Conservation (phyloP, 2,888 invertebrate species). For the Clepsis dumicolana region DNA sequence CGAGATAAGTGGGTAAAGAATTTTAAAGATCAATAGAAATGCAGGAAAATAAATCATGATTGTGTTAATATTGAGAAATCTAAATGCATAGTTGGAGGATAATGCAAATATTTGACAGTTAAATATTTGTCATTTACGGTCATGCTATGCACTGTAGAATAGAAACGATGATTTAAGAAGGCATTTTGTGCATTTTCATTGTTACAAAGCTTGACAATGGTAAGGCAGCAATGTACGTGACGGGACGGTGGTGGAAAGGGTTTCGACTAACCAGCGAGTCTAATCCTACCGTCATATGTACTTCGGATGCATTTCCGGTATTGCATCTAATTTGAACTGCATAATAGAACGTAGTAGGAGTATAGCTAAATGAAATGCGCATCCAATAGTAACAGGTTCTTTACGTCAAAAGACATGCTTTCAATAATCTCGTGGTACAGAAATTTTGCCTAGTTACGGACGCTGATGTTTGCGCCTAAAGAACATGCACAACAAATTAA, state of each 20-base stretch:
- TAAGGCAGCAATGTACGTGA: conserved; percentile 10
- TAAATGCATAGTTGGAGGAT: neutral
- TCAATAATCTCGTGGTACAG: conserved; percentile 59
- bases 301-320: neutral
- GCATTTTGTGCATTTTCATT: neutral
- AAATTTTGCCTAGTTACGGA: conserved; percentile 34
- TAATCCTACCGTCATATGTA: conserved; percentile 8
- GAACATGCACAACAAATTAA: conserved; percentile 65
- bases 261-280: conserved; percentile 14
- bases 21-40: neutral
- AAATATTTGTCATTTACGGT: conserved; percentile 20
- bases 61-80: neutral
- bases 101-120: conserved; percentile 8
- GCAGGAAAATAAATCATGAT: conserved; percentile 8
- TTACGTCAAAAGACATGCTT: conserved; percentile 63
- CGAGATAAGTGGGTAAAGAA: conserved; percentile 40
- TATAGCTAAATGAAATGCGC: conserved; percentile 79
- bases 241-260: conserved; percentile 17
- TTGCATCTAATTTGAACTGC: conserved; percentile 4
- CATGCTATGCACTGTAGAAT: conserved; percentile 5
- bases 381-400: conserved; percentile 63
- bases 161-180: conserved; percentile 11
- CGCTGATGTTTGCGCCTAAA: conserved; percentile 51
- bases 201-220: conserved; percentile 26
- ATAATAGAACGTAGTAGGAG: conserved; percentile 3